Evolutionary conservation across 1,140 invertebrate species (phyloP), one percentile per base, ranked within the genome.

Genomic region (Aphaenogaster ashmeadi): DNA sequence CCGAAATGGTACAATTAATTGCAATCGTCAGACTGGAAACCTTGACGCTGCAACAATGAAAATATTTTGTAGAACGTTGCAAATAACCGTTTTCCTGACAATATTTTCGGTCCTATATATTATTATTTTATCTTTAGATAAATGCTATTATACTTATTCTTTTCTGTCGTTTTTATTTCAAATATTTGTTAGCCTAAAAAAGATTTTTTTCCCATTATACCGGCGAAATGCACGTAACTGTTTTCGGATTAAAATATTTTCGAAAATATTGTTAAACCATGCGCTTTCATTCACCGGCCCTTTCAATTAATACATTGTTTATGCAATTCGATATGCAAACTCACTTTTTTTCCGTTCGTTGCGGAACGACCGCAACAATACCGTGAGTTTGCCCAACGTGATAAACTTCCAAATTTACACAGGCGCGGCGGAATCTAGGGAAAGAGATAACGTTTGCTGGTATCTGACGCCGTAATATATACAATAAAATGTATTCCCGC

Each of bases 231-330:
- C 13, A 21, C 36, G 50, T 60, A 62, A 50, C 44, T 47, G 62
- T 62, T 47, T 33, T 4, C 13, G 41, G 54, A 75, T 84, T 84
- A 74, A 74, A 84, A 84, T 75, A 84, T 84, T 84, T 84, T 56
- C n/a, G 36, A 27, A 75, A 75, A 84, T 75, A 74, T 75, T 60
- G 80, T 84, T 84, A 84, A 84, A 84, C 69, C 69, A 74, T 54
- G 41, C 80, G 69, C 80, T 84, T 84, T 84, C 80, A 84, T 84
- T 84, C 80, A 60, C 41, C 69, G 44, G 80, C 69, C 71, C 54
- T 75, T 84, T 84, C 80, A 84, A 84, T 84, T 84, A 84, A 84
- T 84, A 84, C 54, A 84, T 84, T 84, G 80, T 84, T 84, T 84
- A 84, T 84, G 80, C 80, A 84, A 75, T 84, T 84, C 69, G 69